These are phyloP conservation scores for Lepetodrilus schrolli DNA, from an alignment of 2,888 invertebrate species.

Conservation along the genomic window DNA sequence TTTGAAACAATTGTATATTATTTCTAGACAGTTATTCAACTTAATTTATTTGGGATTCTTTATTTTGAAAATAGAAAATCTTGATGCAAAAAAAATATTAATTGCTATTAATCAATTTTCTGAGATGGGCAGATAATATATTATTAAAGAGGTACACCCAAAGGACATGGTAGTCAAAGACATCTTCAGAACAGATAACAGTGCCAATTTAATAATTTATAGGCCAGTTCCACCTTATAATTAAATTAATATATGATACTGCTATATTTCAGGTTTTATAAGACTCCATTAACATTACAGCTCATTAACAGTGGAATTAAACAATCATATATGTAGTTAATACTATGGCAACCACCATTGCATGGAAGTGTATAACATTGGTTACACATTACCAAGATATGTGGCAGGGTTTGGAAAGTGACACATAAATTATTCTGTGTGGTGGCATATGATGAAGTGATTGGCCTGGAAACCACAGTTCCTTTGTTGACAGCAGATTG, in stretches of 20 bases:
- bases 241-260: too few relatives aligned
- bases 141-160: neutral
- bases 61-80: neutral
- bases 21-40: neutral
- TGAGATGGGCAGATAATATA: neutral
- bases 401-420: too few relatives aligned
- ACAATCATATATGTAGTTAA: neutral
- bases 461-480: too few relatives aligned
- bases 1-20: neutral
- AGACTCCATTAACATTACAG: neutral
- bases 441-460: too few relatives aligned
- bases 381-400: too few relatives aligned
- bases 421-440: too few relatives aligned
- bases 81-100: neutral
- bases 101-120: constrained; percentile 15
- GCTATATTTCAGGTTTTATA: neutral
- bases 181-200: neutral
- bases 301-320: neutral
- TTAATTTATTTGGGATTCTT: neutral
- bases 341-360: too few relatives aligned
- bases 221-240: constrained; percentile 1
- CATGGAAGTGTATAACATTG: too few relatives aligned
- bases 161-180: neutral
- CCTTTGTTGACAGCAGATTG: too few relatives aligned
- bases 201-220: neutral